These are phyloP conservation scores for Solea solea DNA, from an alignment of 2,113 vertebrate genomes.

Conservation along the genomic window DNA sequence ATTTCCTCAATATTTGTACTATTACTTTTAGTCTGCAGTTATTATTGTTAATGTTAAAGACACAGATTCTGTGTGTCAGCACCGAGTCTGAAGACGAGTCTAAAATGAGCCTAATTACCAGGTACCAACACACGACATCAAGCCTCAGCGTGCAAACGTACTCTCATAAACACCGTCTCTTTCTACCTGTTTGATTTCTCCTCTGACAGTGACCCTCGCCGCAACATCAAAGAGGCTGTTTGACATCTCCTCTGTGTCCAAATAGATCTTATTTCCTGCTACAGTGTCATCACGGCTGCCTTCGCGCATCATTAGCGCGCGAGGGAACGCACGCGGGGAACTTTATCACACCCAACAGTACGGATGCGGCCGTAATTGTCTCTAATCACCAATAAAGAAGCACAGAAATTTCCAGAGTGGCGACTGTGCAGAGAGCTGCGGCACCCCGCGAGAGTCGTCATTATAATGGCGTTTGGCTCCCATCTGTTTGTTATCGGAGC, in stretches of 20 bases:
- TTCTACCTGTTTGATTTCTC: constrained; percentile 50
- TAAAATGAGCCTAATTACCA: constrained; percentile 55
- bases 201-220: constrained; percentile 66
- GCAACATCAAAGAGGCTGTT: constrained; percentile 62
- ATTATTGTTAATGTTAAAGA: too few relatives aligned
- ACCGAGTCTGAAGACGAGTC: constrained; percentile 34
- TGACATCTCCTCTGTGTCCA: constrained; percentile 59
- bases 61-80: constrained; percentile 10
- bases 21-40: too few relatives aligned
- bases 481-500: constrained; percentile 34
- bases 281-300: constrained; percentile 24
- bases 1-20: too few relatives aligned
- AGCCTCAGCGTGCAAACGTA: constrained; percentile 6
- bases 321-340: constrained; percentile 23
- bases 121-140: constrained; percentile 24
- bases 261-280: constrained; percentile 42
- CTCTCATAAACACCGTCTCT: constrained; percentile 29
- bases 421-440: constrained; percentile 20
- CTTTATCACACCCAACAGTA: constrained; percentile 43
- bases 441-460: constrained; percentile 39
- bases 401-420: constrained; percentile 48
- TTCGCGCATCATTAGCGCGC: constrained; percentile 55
- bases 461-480: constrained; percentile 36
- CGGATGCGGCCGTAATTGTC: constrained; percentile 35
- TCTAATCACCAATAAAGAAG: constrained; percentile 54